These are phyloP conservation scores for Meloidogyne chitwoodi DNA, from an alignment of 1,140 invertebrate species.

Conservation along the genomic window DNA sequence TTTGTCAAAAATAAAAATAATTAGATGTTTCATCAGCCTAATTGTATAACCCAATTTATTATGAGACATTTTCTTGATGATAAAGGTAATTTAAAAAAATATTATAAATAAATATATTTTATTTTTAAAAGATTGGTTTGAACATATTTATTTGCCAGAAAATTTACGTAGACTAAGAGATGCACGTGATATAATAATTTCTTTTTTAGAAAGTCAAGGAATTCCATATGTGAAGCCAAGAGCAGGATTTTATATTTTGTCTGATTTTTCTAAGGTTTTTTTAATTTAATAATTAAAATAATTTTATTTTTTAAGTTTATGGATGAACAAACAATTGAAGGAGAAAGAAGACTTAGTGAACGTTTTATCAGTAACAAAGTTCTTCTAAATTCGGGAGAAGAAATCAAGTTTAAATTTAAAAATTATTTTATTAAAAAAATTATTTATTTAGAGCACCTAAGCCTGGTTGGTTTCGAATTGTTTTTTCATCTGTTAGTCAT, in stretches of 20 bases:
- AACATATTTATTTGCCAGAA: conserved; percentile 42
- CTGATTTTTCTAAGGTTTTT: conserved; percentile 37
- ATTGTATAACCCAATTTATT: conserved; percentile 46
- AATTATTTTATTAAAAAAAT: background rate
- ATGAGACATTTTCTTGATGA: conserved; percentile 35
- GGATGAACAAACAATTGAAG: conserved; percentile 38
- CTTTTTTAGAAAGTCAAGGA: conserved; percentile 6
- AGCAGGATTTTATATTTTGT: conserved; percentile 39
- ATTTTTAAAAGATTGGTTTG: conserved; percentile 34
- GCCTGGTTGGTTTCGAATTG: conserved; percentile 43
- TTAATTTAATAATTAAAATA: background rate
- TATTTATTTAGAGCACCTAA: conserved; percentile 16
- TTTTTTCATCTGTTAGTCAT: conserved; percentile 30
- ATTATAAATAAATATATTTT: background rate
- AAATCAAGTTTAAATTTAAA: background rate
- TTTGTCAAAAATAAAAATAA: background rate
- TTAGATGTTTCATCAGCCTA: conserved; percentile 43
- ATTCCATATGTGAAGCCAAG: conserved; percentile 37
- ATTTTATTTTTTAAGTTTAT: conserved; percentile 29
- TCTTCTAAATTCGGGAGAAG: conserved; percentile 36
- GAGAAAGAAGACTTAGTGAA: conserved; percentile 22
- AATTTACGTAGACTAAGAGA: conserved; percentile 35
- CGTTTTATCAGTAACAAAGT: conserved; percentile 32
- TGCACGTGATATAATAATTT: conserved; percentile 29
- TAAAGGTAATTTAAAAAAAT: conserved; percentile 13